Base-by-base conservation (phyloP, 1,140 invertebrate genomes). In the Diplogasteroides magnus region DNA sequence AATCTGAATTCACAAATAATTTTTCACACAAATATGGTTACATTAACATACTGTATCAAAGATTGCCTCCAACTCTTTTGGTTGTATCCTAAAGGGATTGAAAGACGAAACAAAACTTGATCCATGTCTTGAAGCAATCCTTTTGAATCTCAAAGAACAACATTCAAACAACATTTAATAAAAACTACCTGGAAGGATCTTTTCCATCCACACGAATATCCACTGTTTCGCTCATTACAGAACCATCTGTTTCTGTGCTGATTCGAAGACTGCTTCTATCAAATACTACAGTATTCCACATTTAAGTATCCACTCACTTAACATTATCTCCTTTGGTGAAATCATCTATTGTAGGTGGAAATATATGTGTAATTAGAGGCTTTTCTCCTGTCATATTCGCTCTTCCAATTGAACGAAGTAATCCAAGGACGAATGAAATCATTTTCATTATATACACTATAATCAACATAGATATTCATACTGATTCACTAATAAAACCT, bases 241-340 rank as follows among this genome's bases (percentile, higher is more conserved):
- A 14, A 59, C n/a, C n/a, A 23, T 19, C 37, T 25, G 26, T 19
- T n/a, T 66, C 48, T 15, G 15, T 64, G 13, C 48, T 61, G 13
- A 60, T 77, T n/a, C 76, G 25, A 64, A 78, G 77, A 61, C 76
- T 81, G 63, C 78, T 81, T 56, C 78, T 78, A 60, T 81, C 76
- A 29, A 68, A 27, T 15, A 63, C n/a, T n/a, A n/a, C n/a, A n/a
- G n/a, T n/a, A n/a, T 31, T 11, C n/a, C 15, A 25, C 26, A 55
- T 13, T 31, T 48, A 27, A 58, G 25, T 23, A 48, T 71, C 1
- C 55, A n/a, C 56, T 67, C 69, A 23, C 23, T 25, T 27, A 56
- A 59, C 13, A 48, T 56, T 28, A 48, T 28, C 61, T 69, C 31
- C 61, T 59, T 23, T 78, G 29, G 19, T 31, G 75, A 68, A 71